Conservation (phyloP, 2,888 invertebrate genomes). For the Pecten maximus region DNA sequence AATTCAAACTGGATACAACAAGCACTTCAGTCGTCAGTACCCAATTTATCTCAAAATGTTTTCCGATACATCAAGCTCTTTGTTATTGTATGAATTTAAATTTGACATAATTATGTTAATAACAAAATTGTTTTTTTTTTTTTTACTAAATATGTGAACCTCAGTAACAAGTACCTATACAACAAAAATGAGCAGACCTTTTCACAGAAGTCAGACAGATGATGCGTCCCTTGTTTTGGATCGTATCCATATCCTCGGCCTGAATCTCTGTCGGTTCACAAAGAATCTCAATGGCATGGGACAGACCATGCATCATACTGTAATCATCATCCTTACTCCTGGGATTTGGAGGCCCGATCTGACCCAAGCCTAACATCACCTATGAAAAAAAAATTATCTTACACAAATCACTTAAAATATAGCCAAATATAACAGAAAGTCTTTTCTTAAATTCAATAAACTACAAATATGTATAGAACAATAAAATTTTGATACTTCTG, state of each 20-base stretch:
- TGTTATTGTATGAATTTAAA: too few species aligned
- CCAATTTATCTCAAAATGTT: too few species aligned
- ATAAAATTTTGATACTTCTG: too few species aligned
- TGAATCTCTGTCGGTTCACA: constrained; percentile 92
- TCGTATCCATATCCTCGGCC: constrained; percentile 84
- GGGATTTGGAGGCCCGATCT: constrained; percentile 88
- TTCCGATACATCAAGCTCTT: too few species aligned
- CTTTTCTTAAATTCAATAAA: too few species aligned
- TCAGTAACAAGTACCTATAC: too few species aligned
- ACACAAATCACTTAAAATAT: neutral
- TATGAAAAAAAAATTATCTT: constrained; percentile 79
- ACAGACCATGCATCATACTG: constrained; percentile 90
- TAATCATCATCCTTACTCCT: constrained; percentile 68
- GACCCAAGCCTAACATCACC: constrained; percentile 92
- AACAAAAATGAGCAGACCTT: constrained; percentile 68
- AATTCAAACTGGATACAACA: too few species aligned
- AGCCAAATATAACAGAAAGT: neutral
- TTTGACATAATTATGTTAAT: too few species aligned
- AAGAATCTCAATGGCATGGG: constrained; percentile 92
- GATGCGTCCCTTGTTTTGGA: constrained; percentile 89
- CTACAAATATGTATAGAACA: too few species aligned
- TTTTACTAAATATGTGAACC: too few species aligned
- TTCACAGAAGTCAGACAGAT: constrained; percentile 95
- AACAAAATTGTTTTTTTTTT: too few species aligned
- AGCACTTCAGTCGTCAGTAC: too few species aligned